phyloP scores from a whole-genome alignment of 2,797 vertebrate species.

The Scomberomorus guttatus region DNA sequence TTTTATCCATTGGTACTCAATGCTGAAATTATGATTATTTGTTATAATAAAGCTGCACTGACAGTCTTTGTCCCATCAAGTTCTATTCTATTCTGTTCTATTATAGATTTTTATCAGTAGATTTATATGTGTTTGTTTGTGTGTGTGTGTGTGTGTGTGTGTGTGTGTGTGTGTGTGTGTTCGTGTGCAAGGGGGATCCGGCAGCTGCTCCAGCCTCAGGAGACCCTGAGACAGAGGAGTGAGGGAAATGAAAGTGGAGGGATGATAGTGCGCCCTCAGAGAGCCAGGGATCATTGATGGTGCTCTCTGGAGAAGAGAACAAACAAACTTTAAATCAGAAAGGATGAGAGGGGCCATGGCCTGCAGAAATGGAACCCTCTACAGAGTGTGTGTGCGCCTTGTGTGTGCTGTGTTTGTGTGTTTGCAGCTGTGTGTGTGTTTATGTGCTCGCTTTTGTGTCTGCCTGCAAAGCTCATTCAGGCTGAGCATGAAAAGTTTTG shows the following conservation, averaged over 20 bases:
- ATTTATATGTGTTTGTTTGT: slow-evolving; percentile 21
- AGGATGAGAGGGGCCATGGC: slow-evolving; percentile 82
- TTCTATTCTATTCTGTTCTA: slow-evolving; percentile 13
- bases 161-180: slow-evolving; percentile 25
- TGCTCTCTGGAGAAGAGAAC: slow-evolving; percentile 83
- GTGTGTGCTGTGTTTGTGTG: slow-evolving; percentile 4
- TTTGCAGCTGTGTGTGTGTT: slow-evolving; percentile 30
- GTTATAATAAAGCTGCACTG: slow-evolving; percentile 11
- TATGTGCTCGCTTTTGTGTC: slow-evolving; percentile 46
- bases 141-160: slow-evolving; percentile 19
- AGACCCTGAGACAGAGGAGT: slow-evolving; percentile 71
- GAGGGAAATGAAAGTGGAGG: slow-evolving; percentile 84
- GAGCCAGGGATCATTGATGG: slow-evolving; percentile 82
- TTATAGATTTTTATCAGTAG: slow-evolving; percentile 39
- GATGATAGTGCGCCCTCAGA: slow-evolving; percentile 78
- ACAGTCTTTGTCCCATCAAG: slow-evolving; percentile 14
- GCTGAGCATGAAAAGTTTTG: slow-evolving; percentile 77
- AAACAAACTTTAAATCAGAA: slow-evolving; percentile 88
- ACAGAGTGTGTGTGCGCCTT: slow-evolving; percentile 35
- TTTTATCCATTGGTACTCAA: slow-evolving; percentile 17
- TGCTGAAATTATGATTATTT: slow-evolving; percentile 29
- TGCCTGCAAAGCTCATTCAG: slow-evolving; percentile 71
- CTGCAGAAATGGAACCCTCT: slow-evolving; percentile 80
- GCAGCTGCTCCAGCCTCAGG: slow-evolving; percentile 70
- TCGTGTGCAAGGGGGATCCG: slow-evolving; percentile 43